phyloP scores from a whole-genome alignment of 2,113 vertebrate species.

The Tenebrosternarchus preto region DNA sequence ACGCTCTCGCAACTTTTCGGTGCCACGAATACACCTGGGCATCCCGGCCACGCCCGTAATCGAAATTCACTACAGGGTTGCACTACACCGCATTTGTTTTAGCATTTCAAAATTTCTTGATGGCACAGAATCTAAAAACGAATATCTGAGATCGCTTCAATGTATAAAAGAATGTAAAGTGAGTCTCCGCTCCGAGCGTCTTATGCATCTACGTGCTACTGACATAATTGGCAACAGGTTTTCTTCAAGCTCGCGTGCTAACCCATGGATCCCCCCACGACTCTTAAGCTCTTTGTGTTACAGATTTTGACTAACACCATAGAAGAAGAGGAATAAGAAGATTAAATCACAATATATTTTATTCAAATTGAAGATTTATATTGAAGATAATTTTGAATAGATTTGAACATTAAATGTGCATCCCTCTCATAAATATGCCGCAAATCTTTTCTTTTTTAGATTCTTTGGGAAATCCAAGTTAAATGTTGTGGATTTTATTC shows the following conservation, averaged over 20 bases:
- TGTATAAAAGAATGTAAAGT: not conserved
- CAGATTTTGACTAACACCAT: not conserved
- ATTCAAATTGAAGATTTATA: too few relatives aligned
- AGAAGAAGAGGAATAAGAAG: not conserved
- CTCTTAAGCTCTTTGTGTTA: slow-evolving; percentile 33
- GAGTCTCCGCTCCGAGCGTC: slow-evolving; percentile 24
- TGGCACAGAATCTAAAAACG: not conserved
- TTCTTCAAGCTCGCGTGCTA: slow-evolving; percentile 68
- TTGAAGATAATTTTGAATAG: too few relatives aligned
- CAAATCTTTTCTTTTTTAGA: too few relatives aligned
- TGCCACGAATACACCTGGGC: not conserved
- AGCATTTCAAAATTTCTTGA: not conserved
- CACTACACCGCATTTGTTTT: not conserved
- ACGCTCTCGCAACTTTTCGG: not conserved
- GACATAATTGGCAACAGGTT: slow-evolving; percentile 80
- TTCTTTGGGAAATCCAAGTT: too few relatives aligned
- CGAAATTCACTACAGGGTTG: not conserved
- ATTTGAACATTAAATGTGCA: too few relatives aligned
- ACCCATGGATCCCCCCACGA: slow-evolving; percentile 72
- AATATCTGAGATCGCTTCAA: not conserved
- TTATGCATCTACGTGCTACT: slow-evolving; percentile 60
- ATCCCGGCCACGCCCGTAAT: not conserved
- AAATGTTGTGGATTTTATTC: too few relatives aligned
- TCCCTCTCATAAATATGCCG: too few relatives aligned
- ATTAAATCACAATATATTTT: too few relatives aligned